A percentile compares a stretch with the other conserved stretches of the same genome.
Evolutionary conservation across 2,797 vertebrate species (phyloP).

Genomic region (Poeciliopsis gracilis): DNA sequence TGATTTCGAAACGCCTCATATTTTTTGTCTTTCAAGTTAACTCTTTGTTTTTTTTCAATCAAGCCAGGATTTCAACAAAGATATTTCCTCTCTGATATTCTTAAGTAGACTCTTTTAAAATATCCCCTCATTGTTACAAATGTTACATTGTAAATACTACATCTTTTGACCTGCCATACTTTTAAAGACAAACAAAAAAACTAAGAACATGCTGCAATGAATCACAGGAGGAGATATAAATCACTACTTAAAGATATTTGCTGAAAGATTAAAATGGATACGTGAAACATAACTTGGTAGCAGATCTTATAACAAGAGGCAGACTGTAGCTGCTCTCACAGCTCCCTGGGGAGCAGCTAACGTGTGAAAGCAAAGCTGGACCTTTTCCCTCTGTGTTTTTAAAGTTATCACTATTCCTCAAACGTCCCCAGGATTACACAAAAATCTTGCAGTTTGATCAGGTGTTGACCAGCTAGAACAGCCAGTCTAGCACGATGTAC

Average conservation of each 20-base stretch:
- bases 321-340: constrained; percentile 83
- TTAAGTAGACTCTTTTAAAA: neutral
- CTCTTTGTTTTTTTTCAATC: neutral
- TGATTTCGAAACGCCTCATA: neutral
- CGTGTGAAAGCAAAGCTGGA: constrained; percentile 82
- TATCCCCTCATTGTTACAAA: constrained; percentile 7
- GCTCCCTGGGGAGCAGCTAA: constrained; percentile 82
- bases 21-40: neutral
- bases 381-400: constrained; percentile 87
- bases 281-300: constrained; percentile 74
- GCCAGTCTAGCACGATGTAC: constrained; percentile 44
- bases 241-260: constrained; percentile 73
- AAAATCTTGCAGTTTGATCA: constrained; percentile 88
- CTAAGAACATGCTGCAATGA: constrained; percentile 64
- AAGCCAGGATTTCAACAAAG: neutral
- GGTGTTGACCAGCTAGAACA: constrained; percentile 85
- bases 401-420: constrained; percentile 86
- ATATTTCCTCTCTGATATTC: neutral
- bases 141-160: constrained; percentile 48
- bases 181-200: constrained; percentile 64
- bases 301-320: constrained; percentile 85
- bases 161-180: constrained; percentile 35
- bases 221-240: constrained; percentile 73
- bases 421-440: constrained; percentile 73
- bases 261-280: constrained; percentile 78